Conservation (phyloP, 2,113 vertebrate genomes). For the Sinocyclocheilus anshuiensis region DNA sequence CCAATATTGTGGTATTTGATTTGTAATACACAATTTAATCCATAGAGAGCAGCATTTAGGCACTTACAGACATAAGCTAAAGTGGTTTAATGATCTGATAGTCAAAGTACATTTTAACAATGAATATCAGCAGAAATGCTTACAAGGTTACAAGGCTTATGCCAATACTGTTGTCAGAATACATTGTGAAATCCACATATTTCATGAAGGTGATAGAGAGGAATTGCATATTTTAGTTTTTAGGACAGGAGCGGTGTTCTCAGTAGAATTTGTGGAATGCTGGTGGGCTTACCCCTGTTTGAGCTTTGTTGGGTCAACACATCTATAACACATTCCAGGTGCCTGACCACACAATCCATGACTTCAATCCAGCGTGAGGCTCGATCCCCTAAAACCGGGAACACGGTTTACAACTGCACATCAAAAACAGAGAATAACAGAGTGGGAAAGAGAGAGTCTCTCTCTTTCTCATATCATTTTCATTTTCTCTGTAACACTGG, state of each 20-base stretch:
- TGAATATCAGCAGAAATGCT: not conserved
- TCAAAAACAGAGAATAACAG: not conserved
- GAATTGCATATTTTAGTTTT: not conserved
- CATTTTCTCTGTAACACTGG: not conserved
- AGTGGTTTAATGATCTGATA: not conserved
- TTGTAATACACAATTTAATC: not conserved
- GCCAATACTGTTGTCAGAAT: not conserved
- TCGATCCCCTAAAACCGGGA: conserved; percentile 42
- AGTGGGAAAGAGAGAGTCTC: too few species aligned
- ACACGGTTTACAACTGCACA: not conserved
- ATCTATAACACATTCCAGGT: conserved; percentile 60
- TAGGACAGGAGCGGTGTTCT: conserved; percentile 42
- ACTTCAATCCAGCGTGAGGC: conserved; percentile 46
- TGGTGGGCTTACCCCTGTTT: conserved; percentile 54
- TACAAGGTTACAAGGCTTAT: not conserved
- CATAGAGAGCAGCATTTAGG: conserved; percentile 17
- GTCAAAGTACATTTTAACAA: not conserved
- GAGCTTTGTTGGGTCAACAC: conserved; percentile 55
- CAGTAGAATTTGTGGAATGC: conserved; percentile 66
- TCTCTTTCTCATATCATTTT: too few species aligned
- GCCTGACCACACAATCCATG: conserved; percentile 57
- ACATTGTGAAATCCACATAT: not conserved
- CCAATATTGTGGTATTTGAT: too few species aligned
- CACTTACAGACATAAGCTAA: not conserved
- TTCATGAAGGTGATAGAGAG: conserved; percentile 16